Conservation (phyloP, 2,888 invertebrate genomes). For the Hydrotaea cyrtoneurina region DNA sequence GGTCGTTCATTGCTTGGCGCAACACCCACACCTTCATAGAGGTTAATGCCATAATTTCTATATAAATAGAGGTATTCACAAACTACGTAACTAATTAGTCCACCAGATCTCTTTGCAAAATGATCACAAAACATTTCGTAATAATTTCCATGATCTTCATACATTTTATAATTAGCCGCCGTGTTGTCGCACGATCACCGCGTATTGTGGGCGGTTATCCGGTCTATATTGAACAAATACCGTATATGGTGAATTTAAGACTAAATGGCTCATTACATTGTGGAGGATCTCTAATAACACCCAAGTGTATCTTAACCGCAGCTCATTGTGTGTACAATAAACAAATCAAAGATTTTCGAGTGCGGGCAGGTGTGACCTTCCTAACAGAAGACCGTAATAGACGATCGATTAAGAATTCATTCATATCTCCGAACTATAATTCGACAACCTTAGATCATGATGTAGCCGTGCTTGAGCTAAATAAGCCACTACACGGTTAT, state of each 20-base stretch:
- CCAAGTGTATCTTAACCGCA: conserved; percentile 76
- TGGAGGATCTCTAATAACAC: conserved; percentile 75
- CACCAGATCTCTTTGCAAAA: not conserved
- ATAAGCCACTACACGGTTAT: conserved; percentile 66
- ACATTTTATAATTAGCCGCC: too few species aligned
- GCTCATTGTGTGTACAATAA: conserved; percentile 74
- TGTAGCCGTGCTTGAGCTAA: conserved; percentile 73
- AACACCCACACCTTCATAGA: not conserved
- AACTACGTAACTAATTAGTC: too few species aligned
- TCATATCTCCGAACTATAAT: conserved; percentile 70
- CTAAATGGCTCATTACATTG: conserved; percentile 73
- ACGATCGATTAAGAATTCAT: conserved; percentile 68
- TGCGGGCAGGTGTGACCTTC: conserved; percentile 74
- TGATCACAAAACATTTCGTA: not conserved
- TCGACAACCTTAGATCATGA: conserved; percentile 72
- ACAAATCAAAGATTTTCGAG: conserved; percentile 68
- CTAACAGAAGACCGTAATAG: conserved; percentile 71
- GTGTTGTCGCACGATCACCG: too few species aligned
- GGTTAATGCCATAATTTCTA: not conserved
- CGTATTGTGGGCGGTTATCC: conserved; percentile 74
- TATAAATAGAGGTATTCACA: not conserved
- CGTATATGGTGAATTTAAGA: conserved; percentile 75
- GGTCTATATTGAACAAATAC: conserved; percentile 69
- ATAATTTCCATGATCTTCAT: conserved; percentile 40
- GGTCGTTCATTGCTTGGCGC: too few species aligned